Base-by-base conservation (phyloP, 2,888 invertebrate genomes). In the Anorthoa munda region DNA sequence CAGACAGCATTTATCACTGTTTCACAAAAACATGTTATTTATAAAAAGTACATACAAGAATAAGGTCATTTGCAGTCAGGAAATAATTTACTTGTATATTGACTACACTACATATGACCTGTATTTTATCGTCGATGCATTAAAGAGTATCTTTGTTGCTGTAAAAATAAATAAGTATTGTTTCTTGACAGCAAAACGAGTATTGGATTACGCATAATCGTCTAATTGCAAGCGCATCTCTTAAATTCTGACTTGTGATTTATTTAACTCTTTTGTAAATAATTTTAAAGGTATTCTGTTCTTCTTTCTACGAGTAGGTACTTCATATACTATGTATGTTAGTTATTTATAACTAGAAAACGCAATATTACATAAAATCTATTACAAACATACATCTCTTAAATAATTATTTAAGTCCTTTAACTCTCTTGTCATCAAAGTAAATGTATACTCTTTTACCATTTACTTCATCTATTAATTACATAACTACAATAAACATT, bases 41-140 rank as follows among this genome's bases (percentile, higher is more conserved):
- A 87, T 85, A 84, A 86, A 87, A 39, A 7, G 39, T 39, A 39
- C 39, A 82, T 74, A 80, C 45, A 77, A 81, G 82, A 91, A 91
- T 85, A 89, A 90, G 90, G 90, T 87, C 90, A 88, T 82, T 58
- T 82, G 86, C 81, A 80, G 84, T 88, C 90, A 91, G 91, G 90
- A 93, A 92, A 86, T 85, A 72, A 77, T 87, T 69, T 69, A 72
- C 75, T 71, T 80, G 71, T 77, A 63, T 65, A 74, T 77, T 63
- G 69, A 77, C 71, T 73, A 71, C 59, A 67, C 48, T 31, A n/a
- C 66, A 60, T 45, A 13, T 72, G 79, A 78, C 75, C 82, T 80
- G 81, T 77, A 83, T 82, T 60, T 80, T 81, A 82, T 65, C 72
- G n/a, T 45, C 39, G 66, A 31, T 83, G 45, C 56, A 71, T 75